phyloP scores from a whole-genome alignment of 1,140 invertebrate species.

The Zaprionus ornatus region DNA sequence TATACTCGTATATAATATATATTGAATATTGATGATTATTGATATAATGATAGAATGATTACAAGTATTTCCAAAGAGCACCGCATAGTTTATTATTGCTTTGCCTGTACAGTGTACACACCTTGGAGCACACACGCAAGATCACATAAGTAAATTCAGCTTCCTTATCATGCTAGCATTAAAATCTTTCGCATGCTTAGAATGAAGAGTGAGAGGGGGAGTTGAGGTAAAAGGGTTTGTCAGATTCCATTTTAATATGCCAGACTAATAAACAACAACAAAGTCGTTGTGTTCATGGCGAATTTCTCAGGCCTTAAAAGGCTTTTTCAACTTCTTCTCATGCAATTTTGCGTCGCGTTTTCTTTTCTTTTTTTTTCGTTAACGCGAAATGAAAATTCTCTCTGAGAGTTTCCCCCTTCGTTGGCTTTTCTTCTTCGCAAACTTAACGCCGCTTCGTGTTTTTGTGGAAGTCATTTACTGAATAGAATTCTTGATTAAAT shows the following conservation, averaged over 20 bases:
- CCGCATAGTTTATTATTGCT: not conserved
- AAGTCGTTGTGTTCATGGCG: slow-evolving; percentile 20
- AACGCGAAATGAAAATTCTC: slow-evolving; percentile 71
- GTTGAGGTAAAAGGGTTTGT: not conserved
- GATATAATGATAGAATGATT: not conserved
- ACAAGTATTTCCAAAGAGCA: not conserved
- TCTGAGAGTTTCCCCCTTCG: not conserved
- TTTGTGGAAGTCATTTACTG: slow-evolving; percentile 80
- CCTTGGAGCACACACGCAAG: not conserved
- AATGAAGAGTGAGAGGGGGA: not conserved
- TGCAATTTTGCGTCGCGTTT: slow-evolving; percentile 46
- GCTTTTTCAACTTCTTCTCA: slow-evolving; percentile 35
- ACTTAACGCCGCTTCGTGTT: slow-evolving; percentile 58
- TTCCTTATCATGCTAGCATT: no score
- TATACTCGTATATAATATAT: no score
- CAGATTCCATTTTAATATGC: slow-evolving; percentile 3
- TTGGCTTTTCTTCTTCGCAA: slow-evolving; percentile 7
- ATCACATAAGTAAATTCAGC: not conserved
- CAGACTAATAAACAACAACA: slow-evolving; percentile 28
- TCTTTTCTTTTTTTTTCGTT: slow-evolving; percentile 29
- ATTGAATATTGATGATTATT: not conserved
- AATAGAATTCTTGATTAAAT: slow-evolving; percentile 82
- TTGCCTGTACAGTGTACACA: no score
- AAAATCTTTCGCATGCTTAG: not conserved
- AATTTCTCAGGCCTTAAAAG: slow-evolving; percentile 7